These are phyloP conservation scores for Acrossocheilus wenchowensis DNA, from an alignment of 2,797 vertebrate genomes.

Conservation along the genomic window DNA sequence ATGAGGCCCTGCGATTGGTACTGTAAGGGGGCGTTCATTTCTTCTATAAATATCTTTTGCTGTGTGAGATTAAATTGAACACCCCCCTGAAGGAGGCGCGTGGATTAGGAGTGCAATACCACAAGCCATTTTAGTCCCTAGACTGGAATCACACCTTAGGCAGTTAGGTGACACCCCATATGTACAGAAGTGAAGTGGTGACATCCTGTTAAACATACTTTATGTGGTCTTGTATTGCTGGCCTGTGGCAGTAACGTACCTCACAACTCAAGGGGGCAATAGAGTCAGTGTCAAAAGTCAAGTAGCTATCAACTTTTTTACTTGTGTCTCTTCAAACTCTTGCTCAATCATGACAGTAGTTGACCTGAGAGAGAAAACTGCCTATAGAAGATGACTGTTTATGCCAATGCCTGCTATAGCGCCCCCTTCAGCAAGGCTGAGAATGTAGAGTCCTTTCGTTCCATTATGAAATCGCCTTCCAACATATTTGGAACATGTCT, in stretches of 20 bases:
- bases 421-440: neutral
- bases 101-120: conserved; percentile 48
- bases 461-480: neutral
- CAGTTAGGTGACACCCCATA: conserved; percentile 5
- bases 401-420: neutral
- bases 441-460: neutral
- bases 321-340: neutral
- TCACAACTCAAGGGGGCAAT: neutral
- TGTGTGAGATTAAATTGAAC: conserved; percentile 77
- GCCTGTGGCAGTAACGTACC: neutral
- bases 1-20: conserved; percentile 55
- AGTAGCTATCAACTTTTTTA: neutral
- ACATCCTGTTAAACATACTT: neutral
- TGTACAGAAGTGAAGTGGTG: neutral
- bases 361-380: neutral
- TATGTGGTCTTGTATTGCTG: neutral
- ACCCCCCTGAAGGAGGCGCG: conserved; percentile 69
- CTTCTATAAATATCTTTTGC: conserved; percentile 84
- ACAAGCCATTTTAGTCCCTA: conserved; percentile 36
- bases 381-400: neutral
- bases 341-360: neutral
- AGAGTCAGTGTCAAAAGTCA: neutral
- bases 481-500: neutral
- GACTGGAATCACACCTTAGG: conserved; percentile 5
- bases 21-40: conserved; percentile 35